Evolutionary conservation across 2,113 vertebrate species (phyloP), one percentile per base, ranked within the genome.

Genomic region (Oncorhynchus mykiss): DNA sequence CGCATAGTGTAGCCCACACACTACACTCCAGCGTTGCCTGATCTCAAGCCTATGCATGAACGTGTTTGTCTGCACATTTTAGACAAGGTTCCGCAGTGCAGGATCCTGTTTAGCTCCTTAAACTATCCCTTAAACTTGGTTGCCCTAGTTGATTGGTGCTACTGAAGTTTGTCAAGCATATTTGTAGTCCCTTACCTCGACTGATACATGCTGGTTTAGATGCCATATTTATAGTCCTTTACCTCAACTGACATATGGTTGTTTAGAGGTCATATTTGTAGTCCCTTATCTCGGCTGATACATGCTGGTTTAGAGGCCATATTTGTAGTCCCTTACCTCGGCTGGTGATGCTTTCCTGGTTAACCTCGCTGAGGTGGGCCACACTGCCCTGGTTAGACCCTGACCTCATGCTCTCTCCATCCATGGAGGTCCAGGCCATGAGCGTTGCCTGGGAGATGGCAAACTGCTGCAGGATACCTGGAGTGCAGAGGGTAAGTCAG

Each of bases 401-500:
- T n/a, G 96, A 96, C 78, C 95, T 95, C 75, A 96, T 89, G 79
- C 97, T 97, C 84, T 98, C 97, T 20, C 96, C 97, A 60, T 99
- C 97, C 95, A 99, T 97, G 64, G 97, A 99, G 12, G 95, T 94
- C 97, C 97, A 99, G 59, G 97, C 97, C 92, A 99, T 83, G 27
- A 99, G 95, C 0, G 97, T 99, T 2, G 97, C 97, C 87, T 99
- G 94, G 0, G 97, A 98, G 89, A 99, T 97, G 0, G 97, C 97
- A 88, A 99, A 99, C 76, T 99, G 97, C 81, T 99, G 94, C 94
- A 99, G 96, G 80, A 99, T 95, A 16, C 97, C 97, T 99, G 86
- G 20, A 67, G 81, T 84, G 73, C 49, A 81, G 34, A 78, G 54
- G 60, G 66, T 75, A 71, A 72, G 73, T 34, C 34, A 71, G 48